Percentiles rank a stretch among this genome's conserved stretches.
phyloP scores from a whole-genome alignment of 2,888 invertebrate species.

The Oeneis ivallda region DNA sequence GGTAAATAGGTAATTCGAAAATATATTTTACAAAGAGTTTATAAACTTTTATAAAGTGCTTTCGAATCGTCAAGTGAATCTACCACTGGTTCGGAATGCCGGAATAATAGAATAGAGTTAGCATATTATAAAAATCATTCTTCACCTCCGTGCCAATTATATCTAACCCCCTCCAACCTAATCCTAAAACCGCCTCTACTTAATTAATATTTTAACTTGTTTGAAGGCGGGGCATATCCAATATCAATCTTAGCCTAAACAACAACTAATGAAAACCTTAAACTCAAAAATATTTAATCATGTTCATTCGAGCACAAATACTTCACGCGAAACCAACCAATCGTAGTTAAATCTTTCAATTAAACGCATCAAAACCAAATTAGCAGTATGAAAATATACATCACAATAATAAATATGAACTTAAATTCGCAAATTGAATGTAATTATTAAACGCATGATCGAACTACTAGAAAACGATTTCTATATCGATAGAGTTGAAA shows the following conservation, averaged over 20 bases:
- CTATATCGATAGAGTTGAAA: constrained; percentile 74
- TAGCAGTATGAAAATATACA: constrained; percentile 3
- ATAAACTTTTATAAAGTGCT: too few species aligned
- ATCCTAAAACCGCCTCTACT: neutral
- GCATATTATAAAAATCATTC: neutral
- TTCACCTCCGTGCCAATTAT: neutral
- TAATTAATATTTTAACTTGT: neutral
- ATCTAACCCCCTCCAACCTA: neutral
- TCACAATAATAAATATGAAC: constrained; percentile 16
- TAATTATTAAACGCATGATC: constrained; percentile 74
- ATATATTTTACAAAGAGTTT: too few species aligned
- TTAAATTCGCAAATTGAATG: constrained; percentile 42
- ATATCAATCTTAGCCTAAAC: neutral
- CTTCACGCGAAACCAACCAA: constrained; percentile 10
- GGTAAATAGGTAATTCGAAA: too few species aligned
- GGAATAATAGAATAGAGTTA: too few species aligned
- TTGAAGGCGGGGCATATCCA: neutral
- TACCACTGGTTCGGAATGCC: too few species aligned
- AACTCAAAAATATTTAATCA: neutral
- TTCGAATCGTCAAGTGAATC: too few species aligned
- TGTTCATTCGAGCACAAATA: neutral
- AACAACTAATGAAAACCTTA: neutral
- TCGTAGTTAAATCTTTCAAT: neutral
- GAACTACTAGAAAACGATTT: constrained; percentile 78
- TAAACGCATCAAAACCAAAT: constrained; percentile 2